Evolutionary conservation across 2,797 vertebrate species (phyloP).

Genomic region (Mus minutoides): DNA sequence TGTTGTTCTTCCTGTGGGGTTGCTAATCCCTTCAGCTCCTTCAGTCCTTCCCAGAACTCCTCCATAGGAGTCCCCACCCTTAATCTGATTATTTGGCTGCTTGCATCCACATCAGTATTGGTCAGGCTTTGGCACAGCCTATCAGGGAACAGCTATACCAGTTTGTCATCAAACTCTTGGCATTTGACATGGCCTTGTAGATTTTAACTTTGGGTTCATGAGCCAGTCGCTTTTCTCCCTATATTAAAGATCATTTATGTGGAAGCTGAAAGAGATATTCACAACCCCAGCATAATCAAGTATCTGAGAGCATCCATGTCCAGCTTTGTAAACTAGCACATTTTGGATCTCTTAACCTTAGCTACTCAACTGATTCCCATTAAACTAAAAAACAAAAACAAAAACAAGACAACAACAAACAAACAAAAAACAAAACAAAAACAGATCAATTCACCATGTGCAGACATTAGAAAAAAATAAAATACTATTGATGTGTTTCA

Average conservation of each 20-base stretch:
- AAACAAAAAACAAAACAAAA: too few species aligned
- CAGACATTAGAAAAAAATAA: not conserved
- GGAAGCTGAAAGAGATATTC: not conserved
- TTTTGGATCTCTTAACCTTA: not conserved
- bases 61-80: too few species aligned
- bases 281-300: not conserved
- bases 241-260: not conserved
- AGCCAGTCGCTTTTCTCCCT: not conserved
- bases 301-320: fast-evolving
- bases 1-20: too few species aligned
- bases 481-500: not conserved
- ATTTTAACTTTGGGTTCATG: not conserved
- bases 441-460: not conserved
- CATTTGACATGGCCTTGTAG: not conserved
- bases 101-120: too few species aligned
- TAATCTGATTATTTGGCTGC: too few species aligned
- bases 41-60: too few species aligned
- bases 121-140: too few species aligned
- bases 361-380: not conserved
- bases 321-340: not conserved
- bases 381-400: too few species aligned
- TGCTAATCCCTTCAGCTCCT: too few species aligned
- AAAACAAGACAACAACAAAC: too few species aligned
- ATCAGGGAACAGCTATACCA: too few species aligned
- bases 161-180: too few species aligned